These are phyloP conservation scores for Drosophila picticornis DNA, from an alignment of 2,888 invertebrate species.

Conservation along the genomic window DNA sequence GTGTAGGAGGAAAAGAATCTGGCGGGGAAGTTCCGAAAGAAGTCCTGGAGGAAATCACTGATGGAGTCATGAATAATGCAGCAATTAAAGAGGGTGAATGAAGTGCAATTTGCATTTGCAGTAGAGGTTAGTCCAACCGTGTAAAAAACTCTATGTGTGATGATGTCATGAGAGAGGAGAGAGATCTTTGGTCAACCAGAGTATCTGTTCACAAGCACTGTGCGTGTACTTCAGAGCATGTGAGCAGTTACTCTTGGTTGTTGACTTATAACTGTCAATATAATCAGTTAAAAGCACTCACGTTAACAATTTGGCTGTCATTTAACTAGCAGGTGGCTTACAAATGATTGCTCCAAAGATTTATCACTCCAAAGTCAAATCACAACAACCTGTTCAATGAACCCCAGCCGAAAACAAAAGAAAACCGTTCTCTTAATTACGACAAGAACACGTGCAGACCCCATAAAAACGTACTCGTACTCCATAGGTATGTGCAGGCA, in stretches of 20 bases:
- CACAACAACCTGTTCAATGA: conserved; percentile 63
- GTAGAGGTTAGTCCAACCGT: background rate
- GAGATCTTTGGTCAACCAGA: background rate
- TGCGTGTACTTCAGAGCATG: background rate
- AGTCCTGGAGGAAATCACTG: background rate
- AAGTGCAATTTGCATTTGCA: background rate
- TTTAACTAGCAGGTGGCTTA: conserved; percentile 5
- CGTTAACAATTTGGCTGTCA: conserved; percentile 1
- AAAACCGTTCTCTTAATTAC: conserved; percentile 51
- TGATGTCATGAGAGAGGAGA: background rate
- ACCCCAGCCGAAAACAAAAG: conserved; percentile 29
- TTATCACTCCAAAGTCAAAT: conserved; percentile 28
- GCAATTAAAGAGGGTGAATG: background rate
- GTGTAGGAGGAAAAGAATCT: background rate
- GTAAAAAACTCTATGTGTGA: background rate
- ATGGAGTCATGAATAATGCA: background rate
- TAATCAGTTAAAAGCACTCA: background rate
- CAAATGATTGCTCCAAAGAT: conserved; percentile 14
- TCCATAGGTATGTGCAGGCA: background rate
- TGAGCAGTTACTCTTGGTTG: conserved; percentile 2
- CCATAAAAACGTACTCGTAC: conserved; percentile 59
- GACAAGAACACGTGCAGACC: conserved; percentile 53
- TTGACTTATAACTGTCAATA: background rate
- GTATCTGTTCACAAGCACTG: background rate
- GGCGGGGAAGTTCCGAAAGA: background rate